Evolutionary conservation across 2,113 vertebrate species (phyloP), one percentile per base, ranked within the genome.

Genomic region (Conger conger): DNA sequence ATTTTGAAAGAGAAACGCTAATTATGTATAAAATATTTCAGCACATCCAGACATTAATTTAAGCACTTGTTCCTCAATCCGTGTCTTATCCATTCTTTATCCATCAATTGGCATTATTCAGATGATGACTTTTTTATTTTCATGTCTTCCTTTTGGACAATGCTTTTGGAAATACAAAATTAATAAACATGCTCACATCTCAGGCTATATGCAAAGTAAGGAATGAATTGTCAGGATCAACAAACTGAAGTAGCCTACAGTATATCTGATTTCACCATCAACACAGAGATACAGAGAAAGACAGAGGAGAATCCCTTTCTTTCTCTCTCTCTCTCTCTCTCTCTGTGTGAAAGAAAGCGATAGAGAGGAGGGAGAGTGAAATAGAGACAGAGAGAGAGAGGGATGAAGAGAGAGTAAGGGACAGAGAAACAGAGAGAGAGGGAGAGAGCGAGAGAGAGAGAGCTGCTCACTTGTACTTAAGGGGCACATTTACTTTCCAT

Each of bases 401-500:
- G 85, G 60, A 88, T 63, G 81, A 85, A 83, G 83, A 80, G 18
- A 63, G 18, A 2, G 57, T 27, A 4, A 27, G 84, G 80, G 76
- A 88, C 86, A 7, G 93, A 95, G 95, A 96, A 94, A 96, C 93
- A 91, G 88, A 80, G 1, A 45, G 16, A 53, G 42, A 53, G 42
- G 42, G 78, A 40, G 78, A 30, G 76, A 37, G 76, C 18, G 76
- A 33, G 30, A 33, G 73, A 76, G 30, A 38, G 36, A 40, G 78
- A 97, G 96, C 96, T 97, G 95, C 96, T 99, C 97, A 97, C 96
- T 97, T 99, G 96, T 97, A 97, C 96, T 98, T 98, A 98, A 97
- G 96, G 96, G 97, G 96, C 95, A 96, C 97, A 98, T 98, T 98
- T 98, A 97, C 96, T 97, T 96, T 95, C 94, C 95, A 98, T 98